A percentile compares a stretch with the other conserved stretches of the same genome.
These are phyloP conservation scores for Megaceryle torquata DNA, from an alignment of 2,113 vertebrate genomes.

Conservation along the genomic window DNA sequence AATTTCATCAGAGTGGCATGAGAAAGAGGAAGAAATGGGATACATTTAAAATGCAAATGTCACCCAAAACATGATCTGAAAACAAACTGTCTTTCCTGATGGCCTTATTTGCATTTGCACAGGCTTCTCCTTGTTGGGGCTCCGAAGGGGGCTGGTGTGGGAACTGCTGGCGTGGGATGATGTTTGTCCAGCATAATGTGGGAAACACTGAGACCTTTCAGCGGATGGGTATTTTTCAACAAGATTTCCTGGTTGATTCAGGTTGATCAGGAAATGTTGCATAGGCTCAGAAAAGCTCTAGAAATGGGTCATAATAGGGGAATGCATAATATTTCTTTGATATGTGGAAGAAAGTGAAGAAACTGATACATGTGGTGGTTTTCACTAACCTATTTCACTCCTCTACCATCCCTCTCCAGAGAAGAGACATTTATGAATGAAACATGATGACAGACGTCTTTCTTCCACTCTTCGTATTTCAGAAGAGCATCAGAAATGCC, in stretches of 20 bases:
- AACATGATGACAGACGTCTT: not conserved
- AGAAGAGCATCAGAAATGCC: not conserved
- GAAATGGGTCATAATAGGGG: not conserved
- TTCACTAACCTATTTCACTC: not conserved
- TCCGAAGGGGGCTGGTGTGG: not conserved
- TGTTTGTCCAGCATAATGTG: not conserved
- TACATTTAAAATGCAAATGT: not conserved
- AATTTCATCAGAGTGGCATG: not conserved
- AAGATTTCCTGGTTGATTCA: not conserved
- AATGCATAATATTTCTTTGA: not conserved
- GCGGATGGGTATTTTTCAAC: not conserved
- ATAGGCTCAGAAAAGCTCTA: not conserved
- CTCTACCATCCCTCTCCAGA: not conserved
- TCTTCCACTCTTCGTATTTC: not conserved
- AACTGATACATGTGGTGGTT: not conserved
- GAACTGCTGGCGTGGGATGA: not conserved
- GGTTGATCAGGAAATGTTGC: not conserved
- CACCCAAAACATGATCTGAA: not conserved
- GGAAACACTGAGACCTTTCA: not conserved
- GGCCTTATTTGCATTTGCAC: not conserved
- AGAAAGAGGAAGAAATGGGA: not conserved
- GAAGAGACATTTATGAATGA: not conserved
- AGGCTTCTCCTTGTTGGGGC: not conserved
- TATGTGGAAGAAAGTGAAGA: not conserved
- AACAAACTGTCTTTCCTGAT: not conserved